Evolutionary conservation across 2,888 invertebrate genomes (phyloP), one percentile per base, ranked within the genome.

Genomic region (Drosophila paracracens): DNA sequence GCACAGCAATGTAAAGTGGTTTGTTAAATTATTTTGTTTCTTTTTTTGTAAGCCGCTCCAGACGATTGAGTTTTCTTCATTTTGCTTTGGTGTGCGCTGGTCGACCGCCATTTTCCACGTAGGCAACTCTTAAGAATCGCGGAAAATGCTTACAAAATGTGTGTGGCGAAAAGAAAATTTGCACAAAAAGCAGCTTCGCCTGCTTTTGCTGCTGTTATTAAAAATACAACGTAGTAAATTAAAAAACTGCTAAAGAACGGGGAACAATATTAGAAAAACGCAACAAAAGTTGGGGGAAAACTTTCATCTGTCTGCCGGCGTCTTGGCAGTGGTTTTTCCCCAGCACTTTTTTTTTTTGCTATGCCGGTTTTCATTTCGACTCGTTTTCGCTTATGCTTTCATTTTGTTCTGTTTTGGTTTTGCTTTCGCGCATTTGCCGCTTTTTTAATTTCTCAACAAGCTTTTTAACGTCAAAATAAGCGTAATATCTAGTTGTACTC

Each of bases 391-490:
- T 79, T 52, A 18, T 27, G 35, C 29, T 36, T 59, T 56, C 33
- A 16, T 54, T 62, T 63, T 13, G 63, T 57, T 46, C 62, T 48
- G 50, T 54, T 59, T 50, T 62, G 46, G 31, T 43, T 78, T 72
- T 72, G 38, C 60, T 62, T 54, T 46, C 61, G 64, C 64, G 72
- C 81, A 82, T 85, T 85, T 82, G 86, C 83, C 81, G 83, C 81
- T 85, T 83, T 82, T 86, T 82, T 86, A 82, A 82, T 86, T 82
- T 83, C 83, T 76, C 81, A 82, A 86, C 87, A 83, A 87, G 83
- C 82, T 79, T 87, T 87, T 83, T 83, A 84, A 83, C 79, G 88
- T 83, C 85, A 87, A 83, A 83, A 83, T 87, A 83, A 87, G 88
- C 83, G 82, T 87, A 87, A 84, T 83, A 81, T 87, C 83, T 87